Evolutionary conservation across 2,888 invertebrate genomes (phyloP), one percentile per base, ranked within the genome.

Genomic region (Drosophila paracracens): DNA sequence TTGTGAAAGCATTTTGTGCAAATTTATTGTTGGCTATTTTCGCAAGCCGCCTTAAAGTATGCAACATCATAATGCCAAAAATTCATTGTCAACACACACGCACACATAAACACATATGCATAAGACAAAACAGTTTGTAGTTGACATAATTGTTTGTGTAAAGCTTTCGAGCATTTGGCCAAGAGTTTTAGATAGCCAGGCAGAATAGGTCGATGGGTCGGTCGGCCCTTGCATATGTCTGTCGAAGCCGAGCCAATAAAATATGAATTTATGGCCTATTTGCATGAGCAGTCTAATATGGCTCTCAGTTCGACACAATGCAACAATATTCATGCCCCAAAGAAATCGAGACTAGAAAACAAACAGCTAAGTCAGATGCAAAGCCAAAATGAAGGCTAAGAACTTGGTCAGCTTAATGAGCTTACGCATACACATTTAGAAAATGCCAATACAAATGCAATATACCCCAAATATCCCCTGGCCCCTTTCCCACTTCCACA

Each of bases 191-290:
- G 6, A 64, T 54, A 43, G 52, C 10, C n/a, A 43, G 48, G 13
- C 25, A 54, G 35, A 53, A 48, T 71, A 56, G 60, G 70, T 52
- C 46, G 53, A 48, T 51, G 53, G 51, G 29, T 61, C 51, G 43
- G 40, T 35, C 35, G n/a, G 29, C 33, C 60, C 58, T 51, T 74
- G 78, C 61, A 52, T 61, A 70, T 76, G 76, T 59, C 72, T 66
- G 69, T 62, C 66, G 52, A 48, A 46, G 72, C 70, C 77, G 81
- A 83, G 74, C 69, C 88, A 85, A 88, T 85, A 85, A 86, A 85
- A 88, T 85, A 85, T 86, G 74, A 83, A 83, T 85, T 85, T 88
- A 85, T 86, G 82, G 83, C 78, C 83, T 86, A 85, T 85, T 88
- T 85, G 82, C 86, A 66, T 88, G 83, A 78, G 67, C 60, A 81